Percentiles rank a stretch among this genome's conserved stretches.
Evolutionary conservation across 2,888 invertebrate species (phyloP).

Genomic region (Caenorhabditis sp.): DNA sequence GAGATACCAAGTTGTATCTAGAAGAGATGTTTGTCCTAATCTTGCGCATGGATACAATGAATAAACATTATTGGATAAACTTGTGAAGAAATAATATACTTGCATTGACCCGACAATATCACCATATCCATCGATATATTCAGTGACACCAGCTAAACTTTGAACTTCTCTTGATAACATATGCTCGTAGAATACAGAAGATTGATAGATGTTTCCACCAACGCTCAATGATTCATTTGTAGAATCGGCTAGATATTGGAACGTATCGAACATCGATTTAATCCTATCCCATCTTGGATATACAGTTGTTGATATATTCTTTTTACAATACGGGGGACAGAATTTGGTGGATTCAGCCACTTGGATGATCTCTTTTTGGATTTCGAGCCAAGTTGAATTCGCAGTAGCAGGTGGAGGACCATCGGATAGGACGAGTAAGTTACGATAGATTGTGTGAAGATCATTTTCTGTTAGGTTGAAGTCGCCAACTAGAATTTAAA

Average conservation of each 20-base stretch:
- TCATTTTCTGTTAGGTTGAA: conserved; percentile 44
- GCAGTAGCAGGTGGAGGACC: conserved; percentile 34
- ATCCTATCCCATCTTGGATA: conserved; percentile 37
- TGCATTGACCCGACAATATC: conserved; percentile 36
- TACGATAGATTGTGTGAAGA: conserved; percentile 39
- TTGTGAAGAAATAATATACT: conserved; percentile 31
- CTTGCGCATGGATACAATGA: conserved; percentile 22
- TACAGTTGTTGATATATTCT: conserved; percentile 10
- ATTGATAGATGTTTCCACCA: conserved; percentile 30
- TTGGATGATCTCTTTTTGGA: conserved; percentile 12
- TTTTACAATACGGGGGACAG: conserved; percentile 38
- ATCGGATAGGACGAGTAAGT: conserved; percentile 44
- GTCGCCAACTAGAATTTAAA: conserved; percentile 22
- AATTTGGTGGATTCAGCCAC: not conserved
- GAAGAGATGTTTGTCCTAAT: conserved; percentile 9
- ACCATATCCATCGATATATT: conserved; percentile 48
- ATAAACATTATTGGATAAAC: conserved; percentile 15
- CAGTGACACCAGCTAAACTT: conserved; percentile 46
- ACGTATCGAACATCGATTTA: conserved; percentile 26
- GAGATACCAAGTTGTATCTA: conserved; percentile 5
- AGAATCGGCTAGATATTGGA: conserved; percentile 31
- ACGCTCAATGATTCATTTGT: conserved; percentile 28
- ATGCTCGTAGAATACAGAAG: conserved; percentile 29
- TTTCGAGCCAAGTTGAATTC: conserved; percentile 23
- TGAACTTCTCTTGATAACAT: conserved; percentile 29